phyloP scores from a whole-genome alignment of 2,113 vertebrate species.

The Rhinolophus ferrumequinum region DNA sequence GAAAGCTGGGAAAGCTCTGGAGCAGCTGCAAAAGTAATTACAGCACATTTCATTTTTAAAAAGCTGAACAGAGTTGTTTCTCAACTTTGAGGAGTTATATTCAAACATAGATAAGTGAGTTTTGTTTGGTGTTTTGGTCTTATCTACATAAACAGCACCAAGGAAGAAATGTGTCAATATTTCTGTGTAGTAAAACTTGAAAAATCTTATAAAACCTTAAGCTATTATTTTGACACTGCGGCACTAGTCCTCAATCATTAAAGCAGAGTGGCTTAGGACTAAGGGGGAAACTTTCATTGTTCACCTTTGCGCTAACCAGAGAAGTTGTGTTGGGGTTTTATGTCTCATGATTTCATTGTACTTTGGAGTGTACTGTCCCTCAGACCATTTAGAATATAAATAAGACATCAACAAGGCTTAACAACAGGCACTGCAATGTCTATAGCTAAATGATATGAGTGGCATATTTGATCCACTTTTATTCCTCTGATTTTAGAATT shows the following conservation, averaged over 20 bases:
- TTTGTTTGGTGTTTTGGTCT: not conserved
- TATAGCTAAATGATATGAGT: not conserved
- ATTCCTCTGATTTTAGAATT: conserved; percentile 49
- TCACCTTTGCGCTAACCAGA: not conserved
- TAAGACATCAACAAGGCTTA: not conserved
- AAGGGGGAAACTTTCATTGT: not conserved
- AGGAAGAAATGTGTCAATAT: not conserved
- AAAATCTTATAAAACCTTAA: not conserved
- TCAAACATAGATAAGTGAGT: not conserved
- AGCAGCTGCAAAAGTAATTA: conserved; percentile 62
- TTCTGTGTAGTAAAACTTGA: not conserved
- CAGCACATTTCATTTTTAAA: not conserved
- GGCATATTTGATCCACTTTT: not conserved
- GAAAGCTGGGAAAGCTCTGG: not conserved
- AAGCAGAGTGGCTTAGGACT: not conserved
- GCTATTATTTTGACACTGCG: not conserved
- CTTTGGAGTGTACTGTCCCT: not conserved
- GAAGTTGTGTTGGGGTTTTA: not conserved
- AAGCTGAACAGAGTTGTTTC: not conserved
- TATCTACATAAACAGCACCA: not conserved
- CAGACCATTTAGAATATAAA: not conserved
- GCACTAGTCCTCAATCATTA: not conserved
- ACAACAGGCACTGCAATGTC: not conserved
- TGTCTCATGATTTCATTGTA: not conserved
- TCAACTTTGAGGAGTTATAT: not conserved